A percentile compares a stretch with the other conserved stretches of the same genome.
Evolutionary conservation across 1,140 invertebrate species (phyloP).

Genomic region (Drosophila quadrilineata): DNA sequence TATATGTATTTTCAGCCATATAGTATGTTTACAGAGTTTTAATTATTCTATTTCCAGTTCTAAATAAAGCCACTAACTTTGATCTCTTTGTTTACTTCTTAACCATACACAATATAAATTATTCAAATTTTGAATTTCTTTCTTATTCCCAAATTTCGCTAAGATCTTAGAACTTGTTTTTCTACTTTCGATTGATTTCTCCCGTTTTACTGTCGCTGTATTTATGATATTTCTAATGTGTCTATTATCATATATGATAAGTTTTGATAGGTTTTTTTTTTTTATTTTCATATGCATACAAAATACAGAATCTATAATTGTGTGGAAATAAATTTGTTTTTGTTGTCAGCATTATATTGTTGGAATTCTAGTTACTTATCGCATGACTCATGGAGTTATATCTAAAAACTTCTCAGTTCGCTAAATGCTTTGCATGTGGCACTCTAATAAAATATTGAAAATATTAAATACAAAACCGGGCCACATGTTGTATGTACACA

Average conservation of each 20-base stretch:
- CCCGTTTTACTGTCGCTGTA: not conserved
- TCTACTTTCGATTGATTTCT: constrained; percentile 5
- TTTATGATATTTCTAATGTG: not conserved
- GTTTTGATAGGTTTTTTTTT: not conserved
- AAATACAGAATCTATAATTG: too few species aligned
- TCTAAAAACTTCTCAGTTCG: not conserved
- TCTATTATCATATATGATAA: constrained; percentile 19
- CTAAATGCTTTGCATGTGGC: constrained; percentile 23
- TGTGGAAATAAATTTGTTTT: too few species aligned
- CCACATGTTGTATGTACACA: constrained; percentile 7
- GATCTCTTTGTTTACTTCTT: too few species aligned
- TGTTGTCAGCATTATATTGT: not conserved
- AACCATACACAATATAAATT: not conserved
- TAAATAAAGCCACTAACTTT: too few species aligned
- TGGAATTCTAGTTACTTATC: not conserved
- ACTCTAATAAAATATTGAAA: constrained; percentile 11
- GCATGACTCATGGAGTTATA: constrained; percentile 5
- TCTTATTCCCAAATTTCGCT: not conserved
- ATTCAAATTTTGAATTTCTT: constrained; percentile 7
- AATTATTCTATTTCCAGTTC: too few species aligned
- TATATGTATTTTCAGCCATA: too few species aligned
- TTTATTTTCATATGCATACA: too few species aligned
- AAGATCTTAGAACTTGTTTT: constrained; percentile 9
- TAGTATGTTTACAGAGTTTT: too few species aligned
- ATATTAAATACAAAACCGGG: not conserved